Percentiles rank a stretch among this genome's conserved stretches.
phyloP scores from a whole-genome alignment of 2,888 invertebrate species.

The Pterobdella sp. region DNA sequence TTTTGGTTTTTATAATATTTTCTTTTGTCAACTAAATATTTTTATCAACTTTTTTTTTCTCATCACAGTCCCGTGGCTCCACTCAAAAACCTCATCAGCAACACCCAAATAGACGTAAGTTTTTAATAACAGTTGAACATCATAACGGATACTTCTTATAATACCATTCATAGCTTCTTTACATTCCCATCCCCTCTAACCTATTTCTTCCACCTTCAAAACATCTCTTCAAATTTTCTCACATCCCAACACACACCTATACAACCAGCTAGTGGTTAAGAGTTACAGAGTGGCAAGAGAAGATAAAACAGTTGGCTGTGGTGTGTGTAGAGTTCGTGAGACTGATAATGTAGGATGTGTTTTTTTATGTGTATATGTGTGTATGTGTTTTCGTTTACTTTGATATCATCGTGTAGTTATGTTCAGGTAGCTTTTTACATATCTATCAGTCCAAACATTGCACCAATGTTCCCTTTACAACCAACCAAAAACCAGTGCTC shows the following conservation, averaged over 20 bases:
- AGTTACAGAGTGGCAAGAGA: conserved; percentile 98
- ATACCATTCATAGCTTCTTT: not conserved
- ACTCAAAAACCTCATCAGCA: too few relatives aligned
- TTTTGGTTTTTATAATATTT: too few relatives aligned
- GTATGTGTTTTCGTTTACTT: not conserved
- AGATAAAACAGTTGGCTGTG: conserved; percentile 85
- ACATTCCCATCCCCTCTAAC: not conserved
- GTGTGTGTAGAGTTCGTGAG: conserved; percentile 81
- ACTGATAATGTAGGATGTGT: not conserved
- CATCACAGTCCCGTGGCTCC: too few relatives aligned
- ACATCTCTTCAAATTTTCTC: not conserved
- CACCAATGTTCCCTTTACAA: not conserved
- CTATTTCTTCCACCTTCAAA: not conserved
- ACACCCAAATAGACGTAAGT: too few relatives aligned
- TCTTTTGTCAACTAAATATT: too few relatives aligned
- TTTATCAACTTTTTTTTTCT: too few relatives aligned
- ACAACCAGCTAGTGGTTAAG: conserved; percentile 86
- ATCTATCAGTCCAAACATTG: not conserved
- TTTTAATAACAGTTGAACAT: too few relatives aligned
- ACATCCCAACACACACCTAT: not conserved
- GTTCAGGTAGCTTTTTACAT: too few relatives aligned
- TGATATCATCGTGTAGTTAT: not conserved
- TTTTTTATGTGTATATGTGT: not conserved
- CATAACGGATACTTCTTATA: too few relatives aligned
- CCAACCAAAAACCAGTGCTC: not conserved